phyloP scores from a whole-genome alignment of 2,888 invertebrate genomes.

The Thelaira solivaga region DNA sequence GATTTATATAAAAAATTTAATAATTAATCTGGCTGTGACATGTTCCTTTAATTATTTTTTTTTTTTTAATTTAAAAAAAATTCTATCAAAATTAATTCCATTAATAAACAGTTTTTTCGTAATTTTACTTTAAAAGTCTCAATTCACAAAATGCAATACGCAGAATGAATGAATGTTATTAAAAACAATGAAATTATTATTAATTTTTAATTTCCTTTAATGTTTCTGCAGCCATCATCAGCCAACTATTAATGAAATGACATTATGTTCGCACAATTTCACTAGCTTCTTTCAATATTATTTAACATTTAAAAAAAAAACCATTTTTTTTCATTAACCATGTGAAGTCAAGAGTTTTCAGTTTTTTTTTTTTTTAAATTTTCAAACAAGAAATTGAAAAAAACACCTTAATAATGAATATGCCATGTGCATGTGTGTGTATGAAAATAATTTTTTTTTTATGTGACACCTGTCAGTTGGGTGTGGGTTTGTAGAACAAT shows the following conservation, averaged over 20 bases:
- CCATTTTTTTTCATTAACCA: slow-evolving; percentile 54
- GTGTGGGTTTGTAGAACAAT: background rate
- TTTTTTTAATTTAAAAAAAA: too few relatives aligned
- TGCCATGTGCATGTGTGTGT: background rate
- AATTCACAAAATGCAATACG: background rate
- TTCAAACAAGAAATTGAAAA: background rate
- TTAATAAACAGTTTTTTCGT: too few relatives aligned
- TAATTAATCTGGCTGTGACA: too few relatives aligned
- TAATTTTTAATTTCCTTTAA: slow-evolving; percentile 26
- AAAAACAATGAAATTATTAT: slow-evolving; percentile 23
- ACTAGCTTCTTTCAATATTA: slow-evolving; percentile 19
- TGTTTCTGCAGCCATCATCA: background rate
- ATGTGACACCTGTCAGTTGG: background rate
- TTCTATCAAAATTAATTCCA: too few relatives aligned
- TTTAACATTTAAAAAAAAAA: slow-evolving; percentile 44
- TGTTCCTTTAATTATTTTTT: too few relatives aligned
- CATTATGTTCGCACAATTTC: slow-evolving; percentile 34
- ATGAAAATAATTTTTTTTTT: slow-evolving; percentile 19
- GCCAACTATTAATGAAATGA: background rate
- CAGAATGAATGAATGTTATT: background rate
- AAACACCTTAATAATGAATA: slow-evolving; percentile 9
- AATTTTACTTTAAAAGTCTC: background rate
- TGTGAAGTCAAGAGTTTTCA: slow-evolving; percentile 50
- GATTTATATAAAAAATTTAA: too few relatives aligned
- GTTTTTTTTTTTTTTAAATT: too few relatives aligned